Evolutionary conservation across 2,888 invertebrate genomes (phyloP).

Genomic region (Sthenelais limicola): DNA sequence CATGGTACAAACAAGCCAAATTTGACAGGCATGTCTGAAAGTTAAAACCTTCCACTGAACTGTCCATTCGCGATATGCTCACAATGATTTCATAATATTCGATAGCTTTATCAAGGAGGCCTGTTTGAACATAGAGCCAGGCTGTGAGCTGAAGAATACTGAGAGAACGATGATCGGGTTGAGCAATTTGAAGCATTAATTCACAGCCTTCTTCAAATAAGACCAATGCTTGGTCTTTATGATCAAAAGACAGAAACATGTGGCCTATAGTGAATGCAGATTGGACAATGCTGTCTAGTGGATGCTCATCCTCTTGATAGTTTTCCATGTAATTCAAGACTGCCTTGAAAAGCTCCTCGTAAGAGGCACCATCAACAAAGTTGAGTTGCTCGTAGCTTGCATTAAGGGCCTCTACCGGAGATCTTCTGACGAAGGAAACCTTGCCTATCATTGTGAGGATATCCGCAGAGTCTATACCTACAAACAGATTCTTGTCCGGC

Average conservation of each 20-base stretch:
- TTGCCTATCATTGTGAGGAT: neutral
- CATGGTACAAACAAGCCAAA: constrained; percentile 20
- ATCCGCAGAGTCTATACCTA: neutral
- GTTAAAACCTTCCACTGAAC: neutral
- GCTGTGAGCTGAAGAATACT: constrained; percentile 14
- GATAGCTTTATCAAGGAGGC: constrained; percentile 6
- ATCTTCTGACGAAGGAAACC: neutral
- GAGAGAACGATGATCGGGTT: neutral
- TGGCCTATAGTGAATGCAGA: constrained; percentile 13
- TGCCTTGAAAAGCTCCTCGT: constrained; percentile 12
- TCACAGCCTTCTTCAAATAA: constrained; percentile 24
- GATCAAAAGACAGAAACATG: constrained; percentile 1
- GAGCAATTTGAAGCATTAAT: constrained; percentile 19
- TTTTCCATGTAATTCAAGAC: constrained; percentile 10
- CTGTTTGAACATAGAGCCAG: constrained; percentile 18
- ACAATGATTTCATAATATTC: constrained; percentile 25
- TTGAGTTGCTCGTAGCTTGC: neutral
- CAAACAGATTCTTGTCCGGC: neutral
- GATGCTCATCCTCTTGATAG: constrained; percentile 8
- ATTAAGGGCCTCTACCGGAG: neutral
- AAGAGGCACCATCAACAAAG: constrained; percentile 7
- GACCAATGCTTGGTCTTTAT: constrained; percentile 2
- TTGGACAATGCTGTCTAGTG: constrained; percentile 16
- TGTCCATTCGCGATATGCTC: neutral
- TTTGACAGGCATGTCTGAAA: constrained; percentile 12